Base-by-base conservation (phyloP, 2,888 invertebrate genomes). In the Heliconius charithonia region DNA sequence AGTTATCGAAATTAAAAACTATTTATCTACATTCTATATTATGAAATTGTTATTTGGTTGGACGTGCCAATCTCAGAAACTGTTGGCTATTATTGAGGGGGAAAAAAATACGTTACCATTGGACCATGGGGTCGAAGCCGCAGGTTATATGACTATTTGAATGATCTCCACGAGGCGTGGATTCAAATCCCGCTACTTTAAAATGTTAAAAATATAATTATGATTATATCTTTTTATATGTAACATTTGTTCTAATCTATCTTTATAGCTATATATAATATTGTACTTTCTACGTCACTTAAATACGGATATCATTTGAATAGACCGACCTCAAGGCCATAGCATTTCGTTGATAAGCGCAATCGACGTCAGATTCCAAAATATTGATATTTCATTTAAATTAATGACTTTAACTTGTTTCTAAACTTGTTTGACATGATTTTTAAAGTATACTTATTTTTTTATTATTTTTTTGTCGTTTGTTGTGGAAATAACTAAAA, bases 241-340 rank as follows among this genome's bases (percentile, higher is more conserved):
- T 22, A 25, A 69, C 7, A 69, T 41, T 45, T 12, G 1, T 25
- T 59, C 10, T 59, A 59, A 69, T 51, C 25, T 75, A 13, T n/a
- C 9, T 65, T 4, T 25, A n/a, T 41, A 45, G 19, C 16, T 13
- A 25, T 72, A 25, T n/a, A 41, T 41, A 41, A 41, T 32, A 25
- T 37, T 37, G 10, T 32, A 59, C 59, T 72, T 72, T 74, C 74
- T 63, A 65, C 74, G 74, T 74, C 74, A 74, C 74, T 27, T 45
- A 65, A 41, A 65, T 74, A 63, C 65, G 74, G 65, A 74, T 74
- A 63, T 72, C 32, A 59, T 63, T 74, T 65, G 41, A 29, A 72
- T 37, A 72, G 59, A n/a, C 4, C 59, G 32, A 72, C 59, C 59
- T 72, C 72, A 72, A 72, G 72, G 72, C 59, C 59, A 3, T 37